A percentile compares a stretch with the other conserved stretches of the same genome.
Conservation (phyloP, 2,888 invertebrate genomes). For the Tholera decimalis region DNA sequence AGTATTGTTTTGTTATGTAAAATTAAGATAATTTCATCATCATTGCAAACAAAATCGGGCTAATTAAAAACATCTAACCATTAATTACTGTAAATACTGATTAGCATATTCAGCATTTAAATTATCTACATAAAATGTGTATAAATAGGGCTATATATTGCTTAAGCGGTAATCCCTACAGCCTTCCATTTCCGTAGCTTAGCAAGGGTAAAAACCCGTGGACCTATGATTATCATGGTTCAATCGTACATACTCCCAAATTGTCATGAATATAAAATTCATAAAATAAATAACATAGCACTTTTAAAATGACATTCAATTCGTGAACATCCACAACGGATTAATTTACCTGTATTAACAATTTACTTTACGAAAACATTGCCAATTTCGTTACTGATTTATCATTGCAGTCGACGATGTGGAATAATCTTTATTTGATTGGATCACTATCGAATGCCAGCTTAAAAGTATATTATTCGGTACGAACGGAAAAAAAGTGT, state of each 20-base stretch:
- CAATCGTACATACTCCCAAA: background rate
- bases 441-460: slow-evolving; percentile 40
- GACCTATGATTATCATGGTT: background rate
- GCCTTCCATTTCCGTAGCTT: background rate
- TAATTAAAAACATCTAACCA: too few relatives aligned
- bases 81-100: too few relatives aligned
- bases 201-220: background rate
- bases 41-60: background rate
- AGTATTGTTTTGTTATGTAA: background rate
- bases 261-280: background rate
- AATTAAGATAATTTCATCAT: background rate
- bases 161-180: background rate
- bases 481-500: slow-evolving; percentile 39
- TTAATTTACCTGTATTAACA: slow-evolving; percentile 21
- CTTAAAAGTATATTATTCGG: slow-evolving; percentile 42
- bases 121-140: too few relatives aligned
- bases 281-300: background rate
- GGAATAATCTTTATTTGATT: slow-evolving; percentile 54
- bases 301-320: background rate
- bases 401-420: slow-evolving; percentile 29
- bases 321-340: background rate
- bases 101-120: too few relatives aligned
- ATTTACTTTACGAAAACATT: slow-evolving; percentile 24
- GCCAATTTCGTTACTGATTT: slow-evolving; percentile 22
- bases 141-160: too few relatives aligned